phyloP scores from a whole-genome alignment of 2,797 vertebrate genomes.

The Pseudochromis fuscus region DNA sequence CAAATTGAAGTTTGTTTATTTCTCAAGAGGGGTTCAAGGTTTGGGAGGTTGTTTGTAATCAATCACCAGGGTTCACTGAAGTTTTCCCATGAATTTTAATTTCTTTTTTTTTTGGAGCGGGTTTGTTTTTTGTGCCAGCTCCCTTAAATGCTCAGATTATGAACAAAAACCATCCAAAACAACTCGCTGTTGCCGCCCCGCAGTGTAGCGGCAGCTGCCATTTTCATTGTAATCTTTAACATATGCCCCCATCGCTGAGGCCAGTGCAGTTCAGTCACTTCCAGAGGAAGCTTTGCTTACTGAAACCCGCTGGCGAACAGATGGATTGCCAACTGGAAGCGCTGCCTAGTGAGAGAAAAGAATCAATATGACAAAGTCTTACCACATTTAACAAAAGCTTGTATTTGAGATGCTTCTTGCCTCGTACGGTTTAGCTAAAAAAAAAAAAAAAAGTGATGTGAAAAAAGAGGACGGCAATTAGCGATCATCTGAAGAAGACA shows the following conservation, averaged over 20 bases:
- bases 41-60: conserved; percentile 63
- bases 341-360: conserved; percentile 37
- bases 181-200: conserved; percentile 2
- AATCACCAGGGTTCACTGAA: conserved; percentile 43
- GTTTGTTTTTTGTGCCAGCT: conserved; percentile 33
- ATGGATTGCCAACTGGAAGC: conserved; percentile 58
- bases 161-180: conserved; percentile 29
- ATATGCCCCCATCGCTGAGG: conserved; percentile 47
- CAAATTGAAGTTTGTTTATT: conserved; percentile 67
- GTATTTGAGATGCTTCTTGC: conserved; percentile 26
- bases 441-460: background rate
- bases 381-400: conserved; percentile 39
- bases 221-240: conserved; percentile 66
- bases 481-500: conserved; percentile 15
- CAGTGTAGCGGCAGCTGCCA: conserved; percentile 34
- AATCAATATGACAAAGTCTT: conserved; percentile 48
- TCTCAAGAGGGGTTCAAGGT: conserved; percentile 49
- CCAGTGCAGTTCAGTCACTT: conserved; percentile 47
- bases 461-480: conserved; percentile 27
- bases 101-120: conserved; percentile 8
- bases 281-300: conserved; percentile 57
- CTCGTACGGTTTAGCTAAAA: conserved; percentile 2
- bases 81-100: conserved; percentile 46
- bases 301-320: conserved; percentile 51
- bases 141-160: conserved; percentile 22